A percentile compares a stretch with the other conserved stretches of the same genome.
Conservation (phyloP, 2,113 vertebrate species). For the Cinclus mexicanus region DNA sequence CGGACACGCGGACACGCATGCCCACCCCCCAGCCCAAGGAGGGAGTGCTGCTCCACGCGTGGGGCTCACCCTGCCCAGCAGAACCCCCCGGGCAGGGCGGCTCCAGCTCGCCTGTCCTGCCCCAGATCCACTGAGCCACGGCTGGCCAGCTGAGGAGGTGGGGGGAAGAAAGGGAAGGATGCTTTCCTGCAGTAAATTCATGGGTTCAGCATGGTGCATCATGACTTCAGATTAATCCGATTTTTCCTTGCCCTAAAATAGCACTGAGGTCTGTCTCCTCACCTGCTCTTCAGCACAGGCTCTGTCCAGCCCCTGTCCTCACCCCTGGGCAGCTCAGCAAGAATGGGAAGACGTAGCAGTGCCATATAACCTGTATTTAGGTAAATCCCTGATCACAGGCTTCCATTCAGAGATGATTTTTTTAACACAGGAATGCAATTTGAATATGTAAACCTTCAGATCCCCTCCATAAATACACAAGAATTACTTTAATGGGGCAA, state of each 20-base stretch:
- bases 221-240: background rate
- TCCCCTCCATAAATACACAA: background rate
- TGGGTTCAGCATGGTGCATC: background rate
- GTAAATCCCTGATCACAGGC: background rate
- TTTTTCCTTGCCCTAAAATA: background rate
- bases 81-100: no score
- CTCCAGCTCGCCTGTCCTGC: background rate
- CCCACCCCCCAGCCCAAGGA: background rate
- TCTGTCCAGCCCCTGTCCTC: background rate
- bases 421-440: background rate
- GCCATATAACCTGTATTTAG: background rate
- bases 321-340: background rate
- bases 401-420: background rate
- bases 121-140: no score
- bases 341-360: background rate
- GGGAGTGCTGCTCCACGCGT: fast-evolving
- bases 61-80: background rate
- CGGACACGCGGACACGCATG: no score
- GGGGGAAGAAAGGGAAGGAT: background rate
- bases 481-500: background rate
- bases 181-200: background rate
- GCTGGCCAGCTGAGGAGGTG: background rate
- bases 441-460: background rate
- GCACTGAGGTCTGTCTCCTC: background rate
- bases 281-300: background rate